These are phyloP conservation scores for Spea hammondii DNA, from an alignment of 2,797 vertebrate species.

Conservation along the genomic window DNA sequence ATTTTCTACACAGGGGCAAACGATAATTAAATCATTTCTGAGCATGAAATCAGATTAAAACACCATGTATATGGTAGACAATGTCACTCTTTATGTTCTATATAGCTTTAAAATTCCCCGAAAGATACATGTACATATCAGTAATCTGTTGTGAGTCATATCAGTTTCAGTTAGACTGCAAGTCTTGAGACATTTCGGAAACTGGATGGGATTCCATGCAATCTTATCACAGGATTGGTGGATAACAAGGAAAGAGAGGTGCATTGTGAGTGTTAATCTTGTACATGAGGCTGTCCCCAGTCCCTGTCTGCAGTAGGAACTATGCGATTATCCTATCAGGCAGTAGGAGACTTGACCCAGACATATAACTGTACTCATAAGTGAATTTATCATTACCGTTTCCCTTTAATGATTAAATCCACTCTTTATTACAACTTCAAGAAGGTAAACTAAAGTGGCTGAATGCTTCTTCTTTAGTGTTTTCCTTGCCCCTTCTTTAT, in stretches of 20 bases:
- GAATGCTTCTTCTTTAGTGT: conserved; percentile 17
- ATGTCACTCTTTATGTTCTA: too few species aligned
- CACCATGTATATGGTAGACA: too few species aligned
- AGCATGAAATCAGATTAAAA: too few species aligned
- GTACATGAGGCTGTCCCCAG: not conserved
- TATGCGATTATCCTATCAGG: not conserved
- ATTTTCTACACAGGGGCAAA: too few species aligned
- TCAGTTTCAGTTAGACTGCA: too few species aligned
- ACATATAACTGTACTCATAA: not conserved
- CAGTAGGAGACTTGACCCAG: not conserved
- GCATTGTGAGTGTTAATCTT: not conserved
- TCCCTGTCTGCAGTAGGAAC: not conserved
- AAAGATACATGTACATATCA: too few species aligned
- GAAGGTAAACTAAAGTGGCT: not conserved
- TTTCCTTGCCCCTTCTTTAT: conserved; percentile 12
- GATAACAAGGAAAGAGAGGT: not conserved
- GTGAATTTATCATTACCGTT: conserved; percentile 15
- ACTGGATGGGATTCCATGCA: not conserved
- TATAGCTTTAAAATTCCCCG: too few species aligned
- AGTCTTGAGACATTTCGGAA: not conserved
- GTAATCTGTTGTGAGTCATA: not conserved
- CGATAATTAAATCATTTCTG: too few species aligned
- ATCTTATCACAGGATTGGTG: conserved; percentile 1
- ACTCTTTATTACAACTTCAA: not conserved
- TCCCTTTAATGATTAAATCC: conserved; percentile 6